Conservation (phyloP, 2,113 vertebrate species). For the Mustela nigripes region DNA sequence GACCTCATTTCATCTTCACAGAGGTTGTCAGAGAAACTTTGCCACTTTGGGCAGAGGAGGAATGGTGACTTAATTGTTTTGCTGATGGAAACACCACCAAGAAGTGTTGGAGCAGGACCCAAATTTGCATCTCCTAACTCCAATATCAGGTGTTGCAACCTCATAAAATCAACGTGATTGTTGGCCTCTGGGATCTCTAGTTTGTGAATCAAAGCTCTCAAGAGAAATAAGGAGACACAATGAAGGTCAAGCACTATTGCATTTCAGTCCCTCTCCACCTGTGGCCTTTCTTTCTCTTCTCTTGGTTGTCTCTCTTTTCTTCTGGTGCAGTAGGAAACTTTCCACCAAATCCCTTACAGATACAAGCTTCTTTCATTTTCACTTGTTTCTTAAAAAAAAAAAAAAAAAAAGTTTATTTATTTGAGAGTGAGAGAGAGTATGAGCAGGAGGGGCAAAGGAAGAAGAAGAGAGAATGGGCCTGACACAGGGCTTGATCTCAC, state of each 20-base stretch:
- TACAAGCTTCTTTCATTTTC: neutral
- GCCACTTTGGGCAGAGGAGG: neutral
- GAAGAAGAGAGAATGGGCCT: no score
- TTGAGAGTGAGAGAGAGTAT: no score
- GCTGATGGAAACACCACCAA: neutral
- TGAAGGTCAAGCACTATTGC: neutral
- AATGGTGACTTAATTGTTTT: neutral
- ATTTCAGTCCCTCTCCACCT: neutral
- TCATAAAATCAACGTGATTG: neutral
- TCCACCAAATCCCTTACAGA: constrained; percentile 5
- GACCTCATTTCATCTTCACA: neutral
- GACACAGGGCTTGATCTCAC: no score
- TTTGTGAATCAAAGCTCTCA: constrained; percentile 10
- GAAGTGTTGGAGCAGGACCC: neutral
- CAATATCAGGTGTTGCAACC: neutral
- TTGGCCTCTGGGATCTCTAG: neutral
- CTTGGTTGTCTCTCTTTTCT: neutral
- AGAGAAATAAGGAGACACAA: neutral
- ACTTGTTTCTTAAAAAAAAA: neutral
- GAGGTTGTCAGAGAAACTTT: neutral
- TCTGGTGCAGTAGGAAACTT: neutral
- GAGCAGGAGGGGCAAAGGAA: no score
- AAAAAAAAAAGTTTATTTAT: no score
- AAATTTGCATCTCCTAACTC: neutral
- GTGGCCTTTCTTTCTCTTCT: neutral